phyloP scores from a whole-genome alignment of 2,888 invertebrate species.

The Siphonodentalium dalli region DNA sequence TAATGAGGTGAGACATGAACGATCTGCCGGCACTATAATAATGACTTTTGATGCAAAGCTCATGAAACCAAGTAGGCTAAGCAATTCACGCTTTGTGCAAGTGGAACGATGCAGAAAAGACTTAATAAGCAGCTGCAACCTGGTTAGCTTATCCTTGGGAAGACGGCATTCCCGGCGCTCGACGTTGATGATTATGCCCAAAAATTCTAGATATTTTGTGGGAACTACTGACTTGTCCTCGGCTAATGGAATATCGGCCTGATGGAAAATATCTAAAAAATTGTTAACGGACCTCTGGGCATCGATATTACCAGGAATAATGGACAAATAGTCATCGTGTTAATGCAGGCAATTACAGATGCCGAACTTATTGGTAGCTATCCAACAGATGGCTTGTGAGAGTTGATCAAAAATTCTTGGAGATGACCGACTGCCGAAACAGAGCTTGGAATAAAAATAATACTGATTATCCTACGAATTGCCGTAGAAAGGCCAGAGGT shows the following conservation, averaged over 20 bases:
- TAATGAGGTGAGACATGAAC: too few species aligned
- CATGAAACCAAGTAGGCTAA: too few species aligned
- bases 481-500: slow-evolving; percentile 12
- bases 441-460: slow-evolving; percentile 7
- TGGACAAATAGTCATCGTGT: slow-evolving; percentile 14
- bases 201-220: slow-evolving; percentile 8
- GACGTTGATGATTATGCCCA: slow-evolving; percentile 19
- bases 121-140: too few species aligned
- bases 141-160: too few species aligned
- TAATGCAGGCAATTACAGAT: slow-evolving; percentile 10
- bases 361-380: slow-evolving; percentile 1
- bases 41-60: too few species aligned
- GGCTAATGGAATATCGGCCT: slow-evolving; percentile 5
- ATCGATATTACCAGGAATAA: neutral
- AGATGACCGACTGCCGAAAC: slow-evolving; percentile 16
- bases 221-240: slow-evolving; percentile 13
- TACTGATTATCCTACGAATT: slow-evolving; percentile 11
- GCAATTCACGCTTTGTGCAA: too few species aligned
- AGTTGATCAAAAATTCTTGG: slow-evolving; percentile 18
- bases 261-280: slow-evolving; percentile 9
- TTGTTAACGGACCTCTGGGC: slow-evolving; percentile 1
- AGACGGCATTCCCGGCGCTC: too few species aligned
- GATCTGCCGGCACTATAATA: too few species aligned
- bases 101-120: too few species aligned
- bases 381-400: slow-evolving; percentile 16